These are phyloP conservation scores for Cotesia congregata DNA, from an alignment of 2,888 invertebrate genomes.

Conservation along the genomic window DNA sequence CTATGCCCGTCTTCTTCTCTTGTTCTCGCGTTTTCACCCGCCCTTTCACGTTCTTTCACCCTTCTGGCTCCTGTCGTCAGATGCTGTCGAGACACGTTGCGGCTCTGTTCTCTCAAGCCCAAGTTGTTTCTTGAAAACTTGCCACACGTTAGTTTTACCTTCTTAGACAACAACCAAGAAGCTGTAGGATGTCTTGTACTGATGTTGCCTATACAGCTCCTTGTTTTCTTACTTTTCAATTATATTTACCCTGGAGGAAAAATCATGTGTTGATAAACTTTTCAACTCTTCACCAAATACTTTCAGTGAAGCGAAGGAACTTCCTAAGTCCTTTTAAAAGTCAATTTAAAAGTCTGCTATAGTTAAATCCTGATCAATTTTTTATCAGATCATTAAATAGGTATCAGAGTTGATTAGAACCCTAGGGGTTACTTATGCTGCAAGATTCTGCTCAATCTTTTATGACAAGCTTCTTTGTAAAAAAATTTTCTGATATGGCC, in stretches of 20 bases:
- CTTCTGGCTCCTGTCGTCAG: constrained; percentile 42
- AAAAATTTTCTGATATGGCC: too few relatives aligned
- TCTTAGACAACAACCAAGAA: background rate
- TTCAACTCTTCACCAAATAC: background rate
- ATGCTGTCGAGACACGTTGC: background rate
- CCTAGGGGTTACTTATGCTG: background rate
- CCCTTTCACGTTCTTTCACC: constrained; percentile 43
- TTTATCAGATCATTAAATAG: background rate
- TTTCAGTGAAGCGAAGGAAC: background rate
- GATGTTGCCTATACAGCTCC: background rate
- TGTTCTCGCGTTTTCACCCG: constrained; percentile 46
- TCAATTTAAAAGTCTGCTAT: too few relatives aligned
- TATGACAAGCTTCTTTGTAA: background rate
- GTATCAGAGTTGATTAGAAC: background rate
- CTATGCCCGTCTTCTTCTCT: constrained; percentile 47
- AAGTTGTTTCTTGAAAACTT: constrained; percentile 6
- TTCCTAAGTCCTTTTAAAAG: too few relatives aligned
- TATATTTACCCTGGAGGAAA: background rate
- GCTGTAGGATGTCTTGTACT: background rate
- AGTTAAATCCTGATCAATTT: background rate
- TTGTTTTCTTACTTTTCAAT: background rate
- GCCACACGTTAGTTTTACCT: background rate
- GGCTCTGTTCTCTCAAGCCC: background rate
- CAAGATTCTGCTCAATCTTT: background rate
- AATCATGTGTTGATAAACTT: background rate